phyloP scores from a whole-genome alignment of 2,113 vertebrate genomes.

The Gasterosteus nipponicus region DNA sequence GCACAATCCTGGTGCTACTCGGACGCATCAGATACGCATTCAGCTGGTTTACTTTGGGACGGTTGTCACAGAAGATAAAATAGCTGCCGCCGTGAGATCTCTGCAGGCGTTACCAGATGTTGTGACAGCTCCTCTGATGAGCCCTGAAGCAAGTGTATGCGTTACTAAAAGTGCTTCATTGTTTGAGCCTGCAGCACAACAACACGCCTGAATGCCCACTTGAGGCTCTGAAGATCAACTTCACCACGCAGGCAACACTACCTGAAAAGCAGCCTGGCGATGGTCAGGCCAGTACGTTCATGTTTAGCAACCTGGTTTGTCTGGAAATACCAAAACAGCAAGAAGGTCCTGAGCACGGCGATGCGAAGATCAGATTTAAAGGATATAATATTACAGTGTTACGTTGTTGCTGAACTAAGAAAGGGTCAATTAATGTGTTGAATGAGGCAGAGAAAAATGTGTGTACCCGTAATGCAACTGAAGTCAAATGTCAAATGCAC shows the following conservation, averaged over 20 bases:
- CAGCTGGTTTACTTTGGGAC: neutral
- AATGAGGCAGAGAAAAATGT: neutral
- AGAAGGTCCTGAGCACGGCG: neutral
- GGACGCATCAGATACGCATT: neutral
- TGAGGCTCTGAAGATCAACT: neutral
- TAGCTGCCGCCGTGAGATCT: neutral
- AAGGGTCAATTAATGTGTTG: neutral
- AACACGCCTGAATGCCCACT: neutral
- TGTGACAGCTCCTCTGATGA: neutral
- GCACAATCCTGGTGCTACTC: neutral
- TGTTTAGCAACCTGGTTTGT: neutral
- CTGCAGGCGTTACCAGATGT: neutral
- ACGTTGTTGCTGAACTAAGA: neutral
- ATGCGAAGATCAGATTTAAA: neutral
- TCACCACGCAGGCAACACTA: neutral
- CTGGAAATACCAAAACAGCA: neutral
- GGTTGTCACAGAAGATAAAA: neutral
- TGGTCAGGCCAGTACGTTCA: neutral
- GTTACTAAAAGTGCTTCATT: neutral
- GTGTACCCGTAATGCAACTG: neutral
- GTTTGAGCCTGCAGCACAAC: neutral
- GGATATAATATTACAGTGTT: neutral
- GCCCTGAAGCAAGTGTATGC: no score
- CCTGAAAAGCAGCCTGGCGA: neutral
- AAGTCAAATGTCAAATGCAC: neutral